These are phyloP conservation scores for Athalia cordata DNA, from an alignment of 2,888 invertebrate species.

Conservation along the genomic window DNA sequence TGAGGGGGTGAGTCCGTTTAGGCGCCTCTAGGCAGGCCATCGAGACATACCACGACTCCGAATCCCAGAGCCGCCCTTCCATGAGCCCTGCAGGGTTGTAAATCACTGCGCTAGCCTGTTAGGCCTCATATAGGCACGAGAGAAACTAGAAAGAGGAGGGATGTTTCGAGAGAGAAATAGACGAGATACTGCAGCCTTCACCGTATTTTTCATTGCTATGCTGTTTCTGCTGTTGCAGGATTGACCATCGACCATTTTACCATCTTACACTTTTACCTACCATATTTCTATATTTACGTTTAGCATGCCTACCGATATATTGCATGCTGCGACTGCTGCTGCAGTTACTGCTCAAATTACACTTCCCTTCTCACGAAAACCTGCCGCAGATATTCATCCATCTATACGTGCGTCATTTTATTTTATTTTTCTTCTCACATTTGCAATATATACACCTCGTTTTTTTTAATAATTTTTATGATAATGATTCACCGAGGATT, in stretches of 20 bases:
- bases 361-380: slow-evolving; percentile 32
- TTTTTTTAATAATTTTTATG: no score
- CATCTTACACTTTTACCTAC: background rate
- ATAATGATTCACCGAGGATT: no score
- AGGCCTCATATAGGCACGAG: background rate
- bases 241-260: slow-evolving; percentile 41
- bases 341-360: slow-evolving; percentile 31
- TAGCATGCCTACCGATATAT: background rate
- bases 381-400: background rate
- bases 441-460: no score
- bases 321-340: background rate
- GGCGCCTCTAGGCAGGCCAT: slow-evolving; percentile 34
- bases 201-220: no score
- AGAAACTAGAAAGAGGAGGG: background rate
- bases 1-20: slow-evolving; percentile 19
- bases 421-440: background rate
- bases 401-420: no score
- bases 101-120: slow-evolving; percentile 44
- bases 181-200: background rate
- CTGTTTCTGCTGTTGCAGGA: background rate
- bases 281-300: background rate
- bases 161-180: slow-evolving; percentile 4
- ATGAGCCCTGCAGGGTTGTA: slow-evolving; percentile 42
- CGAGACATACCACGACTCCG: slow-evolving; percentile 29
- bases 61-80: slow-evolving; percentile 15